Evolutionary conservation across 2,888 invertebrate genomes (phyloP).

Genomic region (Plebejus argus): DNA sequence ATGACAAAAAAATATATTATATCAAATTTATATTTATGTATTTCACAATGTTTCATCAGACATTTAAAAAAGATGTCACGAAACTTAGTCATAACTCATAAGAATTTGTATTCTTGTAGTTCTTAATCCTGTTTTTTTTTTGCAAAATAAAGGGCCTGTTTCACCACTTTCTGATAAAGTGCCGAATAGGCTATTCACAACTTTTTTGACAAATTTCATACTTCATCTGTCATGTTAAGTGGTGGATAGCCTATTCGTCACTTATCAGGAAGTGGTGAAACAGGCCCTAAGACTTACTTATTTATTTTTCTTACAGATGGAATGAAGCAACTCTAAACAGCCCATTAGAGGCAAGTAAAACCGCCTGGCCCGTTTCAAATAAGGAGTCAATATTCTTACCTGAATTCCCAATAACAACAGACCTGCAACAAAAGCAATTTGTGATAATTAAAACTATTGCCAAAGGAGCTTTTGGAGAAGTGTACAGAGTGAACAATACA

Average conservation of each 20-base stretch:
- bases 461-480: conserved; percentile 95
- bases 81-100: neutral
- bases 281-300: neutral
- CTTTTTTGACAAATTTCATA: too few relatives aligned
- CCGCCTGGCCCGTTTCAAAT: conserved; percentile 91
- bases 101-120: too few relatives aligned
- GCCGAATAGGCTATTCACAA: too few relatives aligned
- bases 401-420: conserved; percentile 88
- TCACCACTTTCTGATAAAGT: too few relatives aligned
- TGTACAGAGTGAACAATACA: conserved; percentile 88
- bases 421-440: conserved; percentile 81
- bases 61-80: neutral
- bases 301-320: conserved; percentile 76
- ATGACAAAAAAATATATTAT: neutral
- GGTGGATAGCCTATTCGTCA: too few relatives aligned
- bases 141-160: too few relatives aligned
- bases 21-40: neutral
- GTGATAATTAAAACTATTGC: conserved; percentile 87
- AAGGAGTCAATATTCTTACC: conserved; percentile 93
- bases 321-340: conserved; percentile 83
- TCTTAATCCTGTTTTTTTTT: too few relatives aligned
- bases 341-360: conserved; percentile 82
- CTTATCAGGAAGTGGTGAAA: too few relatives aligned
- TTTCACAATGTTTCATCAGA: conserved; percentile 8
- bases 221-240: too few relatives aligned